phyloP scores from a whole-genome alignment of 1,140 invertebrate genomes.

The Drosophila nigrodunni region DNA sequence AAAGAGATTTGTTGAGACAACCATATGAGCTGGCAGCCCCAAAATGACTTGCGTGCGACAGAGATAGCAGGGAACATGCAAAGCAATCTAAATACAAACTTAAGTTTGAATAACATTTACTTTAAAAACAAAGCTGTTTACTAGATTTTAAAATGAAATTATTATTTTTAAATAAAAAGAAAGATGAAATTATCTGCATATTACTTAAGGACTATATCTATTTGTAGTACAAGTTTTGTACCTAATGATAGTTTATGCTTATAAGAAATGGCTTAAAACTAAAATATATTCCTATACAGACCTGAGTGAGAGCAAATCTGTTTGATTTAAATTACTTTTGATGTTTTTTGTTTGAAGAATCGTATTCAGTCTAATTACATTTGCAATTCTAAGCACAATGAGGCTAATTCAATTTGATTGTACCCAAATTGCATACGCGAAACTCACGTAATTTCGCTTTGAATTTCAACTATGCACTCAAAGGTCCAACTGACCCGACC shows the following conservation, averaged over 20 bases:
- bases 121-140: too few relatives aligned
- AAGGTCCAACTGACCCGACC: slow-evolving; percentile 7
- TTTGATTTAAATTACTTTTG: neutral
- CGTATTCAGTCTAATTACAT: slow-evolving; percentile 63
- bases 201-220: too few relatives aligned
- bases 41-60: slow-evolving; percentile 11
- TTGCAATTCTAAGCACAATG: slow-evolving; percentile 65
- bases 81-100: neutral
- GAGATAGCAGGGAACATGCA: slow-evolving; percentile 5
- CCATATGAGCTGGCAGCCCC: slow-evolving; percentile 1
- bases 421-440: slow-evolving; percentile 31
- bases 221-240: too few relatives aligned
- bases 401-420: slow-evolving; percentile 60
- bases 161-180: too few relatives aligned
- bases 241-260: too few relatives aligned
- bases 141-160: too few relatives aligned
- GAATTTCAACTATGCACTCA: slow-evolving; percentile 60
- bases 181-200: too few relatives aligned
- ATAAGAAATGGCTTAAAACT: neutral
- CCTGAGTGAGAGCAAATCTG: neutral
- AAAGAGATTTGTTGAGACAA: slow-evolving; percentile 1
- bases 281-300: neutral
- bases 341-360: slow-evolving; percentile 2
- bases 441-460: slow-evolving; percentile 43
- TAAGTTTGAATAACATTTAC: neutral